Percentiles rank a stretch among this genome's conserved stretches.
Evolutionary conservation across 2,113 vertebrate species (phyloP).

Genomic region (Pluvialis apricaria): DNA sequence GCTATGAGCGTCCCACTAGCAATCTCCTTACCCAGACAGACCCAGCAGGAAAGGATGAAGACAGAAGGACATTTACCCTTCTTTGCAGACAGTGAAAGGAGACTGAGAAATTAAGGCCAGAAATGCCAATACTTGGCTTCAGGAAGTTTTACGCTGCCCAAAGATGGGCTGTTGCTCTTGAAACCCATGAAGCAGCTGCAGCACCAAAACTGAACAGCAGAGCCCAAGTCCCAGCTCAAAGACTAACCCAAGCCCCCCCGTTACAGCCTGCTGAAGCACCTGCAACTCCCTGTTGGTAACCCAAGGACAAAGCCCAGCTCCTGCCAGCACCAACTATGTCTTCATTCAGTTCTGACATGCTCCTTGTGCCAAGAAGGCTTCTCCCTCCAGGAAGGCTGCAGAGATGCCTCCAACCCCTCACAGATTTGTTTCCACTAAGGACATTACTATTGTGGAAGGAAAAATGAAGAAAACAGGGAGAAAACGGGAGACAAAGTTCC

Average conservation of each 20-base stretch:
- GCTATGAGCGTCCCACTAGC: neutral
- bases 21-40: neutral
- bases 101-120: neutral
- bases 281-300: neutral
- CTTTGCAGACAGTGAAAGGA: neutral
- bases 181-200: neutral
- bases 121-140: neutral
- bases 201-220: neutral
- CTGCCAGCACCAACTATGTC: neutral
- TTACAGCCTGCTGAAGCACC: neutral
- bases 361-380: neutral
- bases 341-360: neutral
- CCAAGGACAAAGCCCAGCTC: neutral
- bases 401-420: neutral
- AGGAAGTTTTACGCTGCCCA: neutral
- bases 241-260: neutral
- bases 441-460: neutral
- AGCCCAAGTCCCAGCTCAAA: neutral
- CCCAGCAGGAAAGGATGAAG: neutral
- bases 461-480: neutral
- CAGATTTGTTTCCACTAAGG: neutral
- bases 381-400: neutral
- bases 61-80: neutral
- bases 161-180: neutral
- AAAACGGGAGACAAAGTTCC: neutral